A percentile compares a stretch with the other conserved stretches of the same genome.
Conservation (phyloP, 2,113 vertebrate species). For the Henicopernis longicauda region DNA sequence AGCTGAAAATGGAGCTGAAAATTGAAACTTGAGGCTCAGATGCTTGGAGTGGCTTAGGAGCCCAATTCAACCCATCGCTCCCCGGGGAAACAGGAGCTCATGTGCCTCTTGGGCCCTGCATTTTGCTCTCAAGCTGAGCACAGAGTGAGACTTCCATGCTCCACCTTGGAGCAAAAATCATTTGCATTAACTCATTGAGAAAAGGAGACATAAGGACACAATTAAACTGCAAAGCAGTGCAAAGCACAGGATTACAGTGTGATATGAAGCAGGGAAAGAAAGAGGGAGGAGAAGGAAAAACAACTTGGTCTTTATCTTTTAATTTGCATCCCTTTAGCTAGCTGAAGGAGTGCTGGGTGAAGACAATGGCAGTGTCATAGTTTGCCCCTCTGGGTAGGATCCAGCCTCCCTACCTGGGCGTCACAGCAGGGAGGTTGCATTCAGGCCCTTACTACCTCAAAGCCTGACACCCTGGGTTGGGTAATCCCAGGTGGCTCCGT, state of each 20-base stretch:
- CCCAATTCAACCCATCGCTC: neutral
- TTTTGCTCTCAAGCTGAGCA: neutral
- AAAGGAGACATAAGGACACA: neutral
- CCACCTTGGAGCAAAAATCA: neutral
- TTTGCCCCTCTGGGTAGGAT: neutral
- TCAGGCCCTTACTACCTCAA: neutral
- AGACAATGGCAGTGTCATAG: neutral
- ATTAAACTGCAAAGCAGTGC: neutral
- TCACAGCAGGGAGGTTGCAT: neutral
- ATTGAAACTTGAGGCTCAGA: neutral
- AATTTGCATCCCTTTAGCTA: neutral
- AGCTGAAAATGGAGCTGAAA: neutral
- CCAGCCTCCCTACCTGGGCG: neutral
- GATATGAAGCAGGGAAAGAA: neutral
- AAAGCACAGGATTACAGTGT: neutral
- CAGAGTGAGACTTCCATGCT: neutral
- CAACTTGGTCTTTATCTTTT: neutral
- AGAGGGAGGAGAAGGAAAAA: neutral
- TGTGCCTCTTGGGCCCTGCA: neutral
- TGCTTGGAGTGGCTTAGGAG: neutral
- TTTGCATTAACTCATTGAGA: neutral
- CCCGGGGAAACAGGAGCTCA: neutral
- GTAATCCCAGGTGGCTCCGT: neutral
- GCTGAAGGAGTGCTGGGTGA: neutral
- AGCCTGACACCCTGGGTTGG: neutral